phyloP scores from a whole-genome alignment of 2,113 vertebrate species.

The Phyllostomus discolor region DNA sequence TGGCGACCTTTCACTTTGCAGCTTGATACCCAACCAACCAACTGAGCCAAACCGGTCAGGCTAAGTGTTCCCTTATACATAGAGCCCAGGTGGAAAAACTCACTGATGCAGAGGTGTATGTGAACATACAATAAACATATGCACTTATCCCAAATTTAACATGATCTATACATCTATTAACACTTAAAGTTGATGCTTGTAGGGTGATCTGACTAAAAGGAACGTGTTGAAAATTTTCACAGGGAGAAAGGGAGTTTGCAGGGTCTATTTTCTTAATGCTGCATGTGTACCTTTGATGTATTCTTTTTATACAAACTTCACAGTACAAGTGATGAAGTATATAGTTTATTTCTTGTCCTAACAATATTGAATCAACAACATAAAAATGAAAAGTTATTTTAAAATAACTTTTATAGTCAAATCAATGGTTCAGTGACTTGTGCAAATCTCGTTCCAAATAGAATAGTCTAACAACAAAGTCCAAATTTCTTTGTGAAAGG shows the following conservation, averaged over 20 bases:
- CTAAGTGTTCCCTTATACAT: not conserved
- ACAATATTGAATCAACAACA: not conserved
- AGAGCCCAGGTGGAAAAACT: not conserved
- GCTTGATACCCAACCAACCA: too few relatives aligned
- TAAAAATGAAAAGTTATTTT: not conserved
- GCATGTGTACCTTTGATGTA: not conserved
- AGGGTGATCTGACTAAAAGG: not conserved
- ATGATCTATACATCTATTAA: not conserved
- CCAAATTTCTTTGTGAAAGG: not conserved
- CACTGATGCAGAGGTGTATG: not conserved
- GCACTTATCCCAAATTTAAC: not conserved
- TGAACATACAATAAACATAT: not conserved
- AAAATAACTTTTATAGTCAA: not conserved
- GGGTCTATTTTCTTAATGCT: not conserved
- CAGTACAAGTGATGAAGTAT: not conserved
- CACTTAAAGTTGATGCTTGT: not conserved
- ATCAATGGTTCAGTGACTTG: not conserved
- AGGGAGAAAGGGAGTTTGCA: not conserved
- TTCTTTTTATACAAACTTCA: not conserved
- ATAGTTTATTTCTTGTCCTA: not conserved
- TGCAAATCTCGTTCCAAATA: not conserved
- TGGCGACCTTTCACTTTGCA: too few relatives aligned
- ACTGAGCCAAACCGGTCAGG: too few relatives aligned
- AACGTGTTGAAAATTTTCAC: not conserved
- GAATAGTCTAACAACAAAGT: not conserved